Base-by-base conservation (phyloP, 2,888 invertebrate species). In the Coenonympha arcania region DNA sequence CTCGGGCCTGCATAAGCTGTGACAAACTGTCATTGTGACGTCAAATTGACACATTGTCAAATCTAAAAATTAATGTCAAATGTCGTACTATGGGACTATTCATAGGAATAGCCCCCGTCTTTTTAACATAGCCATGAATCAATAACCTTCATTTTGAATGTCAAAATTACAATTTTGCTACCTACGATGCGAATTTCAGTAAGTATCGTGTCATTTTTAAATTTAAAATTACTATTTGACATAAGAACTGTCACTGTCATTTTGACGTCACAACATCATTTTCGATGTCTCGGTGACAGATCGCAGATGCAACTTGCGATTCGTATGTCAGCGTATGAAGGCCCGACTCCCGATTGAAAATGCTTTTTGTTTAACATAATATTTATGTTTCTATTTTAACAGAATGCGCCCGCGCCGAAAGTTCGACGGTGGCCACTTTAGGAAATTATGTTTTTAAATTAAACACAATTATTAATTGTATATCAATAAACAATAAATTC, bases 361-460 rank as follows among this genome's bases (percentile, higher is more conserved):
- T 68, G 79, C 79, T 78, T 80, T 41, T 77, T 75, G 62, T 71
- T 76, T 83, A 84, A 85, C 83, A 83, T 84, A 83, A 80, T 83
- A 76, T 81, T 83, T 84, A 85, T 81, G 85, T 83, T 84, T 82
- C 73, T 65, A 71, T 79, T 79, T 76, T 76, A 79, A 79, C 75
- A 73, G 59, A 50, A 39, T 43, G 51, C 43, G 43, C 36, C 51
- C 52, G 18, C 26, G n/a, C n/a, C n/a, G n/a, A n/a, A n/a, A n/a
- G n/a, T n/a, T n/a, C 36, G 28, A 33, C 24, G 28, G 46, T 18
- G 33, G 30, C 45, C 44, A 11, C 26, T 31, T 43, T 33, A 45
- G 63, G 57, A 66, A 65, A 64, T 63, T 55, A 62, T 58, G 59
- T 62, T 66, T 61, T 67, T 79, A 66, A 39, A 68, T 66, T 68